Evolutionary conservation across 2,113 vertebrate species (phyloP).

Genomic region (Gavia stellata): DNA sequence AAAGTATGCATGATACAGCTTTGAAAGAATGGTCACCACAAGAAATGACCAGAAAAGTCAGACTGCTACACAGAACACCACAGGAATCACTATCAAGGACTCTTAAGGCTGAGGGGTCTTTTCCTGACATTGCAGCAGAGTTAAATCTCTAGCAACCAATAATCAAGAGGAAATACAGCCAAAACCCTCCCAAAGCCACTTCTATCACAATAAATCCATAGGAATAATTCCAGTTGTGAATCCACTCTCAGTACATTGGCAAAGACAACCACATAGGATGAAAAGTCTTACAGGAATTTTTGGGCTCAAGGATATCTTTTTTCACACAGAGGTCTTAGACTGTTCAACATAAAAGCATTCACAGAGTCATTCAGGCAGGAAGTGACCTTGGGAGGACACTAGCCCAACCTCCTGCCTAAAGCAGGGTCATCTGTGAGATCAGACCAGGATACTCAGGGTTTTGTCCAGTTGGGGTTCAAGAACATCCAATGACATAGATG

Average conservation of each 20-base stretch:
- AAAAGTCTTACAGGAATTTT: neutral
- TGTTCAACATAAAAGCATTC: neutral
- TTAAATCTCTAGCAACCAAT: neutral
- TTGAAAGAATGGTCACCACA: neutral
- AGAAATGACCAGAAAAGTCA: neutral
- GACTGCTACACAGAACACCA: neutral
- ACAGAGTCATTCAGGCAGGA: neutral
- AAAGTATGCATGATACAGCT: neutral
- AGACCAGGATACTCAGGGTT: neutral
- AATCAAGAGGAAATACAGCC: neutral
- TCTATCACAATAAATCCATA: neutral
- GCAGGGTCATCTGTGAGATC: neutral
- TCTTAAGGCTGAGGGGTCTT: neutral
- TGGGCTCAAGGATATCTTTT: neutral
- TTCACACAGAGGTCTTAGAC: neutral
- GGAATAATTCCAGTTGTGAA: neutral
- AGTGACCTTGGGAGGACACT: neutral
- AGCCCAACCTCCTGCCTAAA: neutral
- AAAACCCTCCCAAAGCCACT: neutral
- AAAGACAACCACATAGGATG: neutral
- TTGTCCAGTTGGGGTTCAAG: neutral
- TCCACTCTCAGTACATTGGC: neutral
- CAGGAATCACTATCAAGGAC: neutral
- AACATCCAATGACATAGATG: neutral
- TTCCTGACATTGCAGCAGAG: neutral